Percentiles rank a stretch among this genome's conserved stretches.
Evolutionary conservation across 2,888 invertebrate genomes (phyloP).

Genomic region (Cephus runcator): DNA sequence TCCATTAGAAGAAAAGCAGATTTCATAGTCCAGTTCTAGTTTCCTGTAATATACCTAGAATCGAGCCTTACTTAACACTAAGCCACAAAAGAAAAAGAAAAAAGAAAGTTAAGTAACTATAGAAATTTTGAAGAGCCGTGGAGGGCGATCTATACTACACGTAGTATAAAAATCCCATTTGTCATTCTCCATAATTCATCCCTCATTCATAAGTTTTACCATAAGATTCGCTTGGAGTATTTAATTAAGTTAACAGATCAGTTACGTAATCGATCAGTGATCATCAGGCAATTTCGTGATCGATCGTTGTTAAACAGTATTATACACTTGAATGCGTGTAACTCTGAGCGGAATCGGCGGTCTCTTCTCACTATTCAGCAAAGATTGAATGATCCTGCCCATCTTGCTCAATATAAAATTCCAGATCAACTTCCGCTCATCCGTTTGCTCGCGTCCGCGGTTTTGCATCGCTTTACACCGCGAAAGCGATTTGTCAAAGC

Average conservation of each 20-base stretch:
- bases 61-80: conserved; percentile 10
- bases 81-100: conserved; percentile 1
- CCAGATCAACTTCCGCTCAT: neutral
- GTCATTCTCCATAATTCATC: neutral
- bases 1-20: neutral
- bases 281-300: neutral
- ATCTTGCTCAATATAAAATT: neutral
- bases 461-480: conserved; percentile 60
- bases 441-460: conserved; percentile 26
- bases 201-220: neutral
- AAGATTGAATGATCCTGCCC: neutral
- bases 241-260: neutral
- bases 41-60: conserved; percentile 41
- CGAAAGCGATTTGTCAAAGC: conserved; percentile 61
- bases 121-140: neutral
- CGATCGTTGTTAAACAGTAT: neutral
- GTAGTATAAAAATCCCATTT: neutral
- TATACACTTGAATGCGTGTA: neutral
- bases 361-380: neutral
- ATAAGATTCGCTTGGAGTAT: neutral
- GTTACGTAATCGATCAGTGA: neutral
- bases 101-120: neutral
- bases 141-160: neutral
- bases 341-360: neutral
- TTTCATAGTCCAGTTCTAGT: conserved; percentile 40